Base-by-base conservation (phyloP, 2,888 invertebrate genomes). In the Julus scanicus region DNA sequence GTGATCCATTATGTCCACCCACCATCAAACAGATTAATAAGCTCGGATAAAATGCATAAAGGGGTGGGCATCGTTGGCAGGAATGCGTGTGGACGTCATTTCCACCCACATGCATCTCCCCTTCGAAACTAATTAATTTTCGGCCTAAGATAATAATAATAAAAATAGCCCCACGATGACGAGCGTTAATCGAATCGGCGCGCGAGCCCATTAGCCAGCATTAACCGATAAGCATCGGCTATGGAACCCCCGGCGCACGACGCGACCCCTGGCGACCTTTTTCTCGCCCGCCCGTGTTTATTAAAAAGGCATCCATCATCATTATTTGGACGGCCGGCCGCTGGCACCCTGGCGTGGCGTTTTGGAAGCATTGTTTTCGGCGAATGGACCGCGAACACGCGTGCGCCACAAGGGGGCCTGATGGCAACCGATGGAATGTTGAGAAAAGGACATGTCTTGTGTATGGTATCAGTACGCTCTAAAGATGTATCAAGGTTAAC, bases 241-340 rank as follows among this genome's bases (percentile, higher is more conserved):
- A 20, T 71, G 63, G 63, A n/a, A 63, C 63, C 63, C 63, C 63
- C 20, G 63, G n/a, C 63, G 63, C 63, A 63, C 63, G 63, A 6
- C 29, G 71, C 29, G 29, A 29, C 71, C 71, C 71, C 71, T 71
- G 29, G 71, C 71, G 71, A 29, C 53, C 53, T 53, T 11, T 15
- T 53, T 53, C 53, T 15, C 13, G 13, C 20, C 71, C 71, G n/a
- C 71, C 9, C 20, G 71, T 29, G 71, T 29, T 71, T 71, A 71
- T 71, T 71, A 71, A 71, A 71, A 71, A 71, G 71, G 71, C 71
- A 71, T 71, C 71, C 9, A 71, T 71, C 71, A 71, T 71, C 71
- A 29, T 29, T 29, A 29, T 29, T 71, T n/a, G 20, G 71, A 71
- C 71, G 71, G n/a, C 11, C 6, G 44, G 44, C 4, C 53, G 6